A percentile compares a stretch with the other conserved stretches of the same genome.
Evolutionary conservation across 2,797 vertebrate species (phyloP).

Genomic region (Huso huso): DNA sequence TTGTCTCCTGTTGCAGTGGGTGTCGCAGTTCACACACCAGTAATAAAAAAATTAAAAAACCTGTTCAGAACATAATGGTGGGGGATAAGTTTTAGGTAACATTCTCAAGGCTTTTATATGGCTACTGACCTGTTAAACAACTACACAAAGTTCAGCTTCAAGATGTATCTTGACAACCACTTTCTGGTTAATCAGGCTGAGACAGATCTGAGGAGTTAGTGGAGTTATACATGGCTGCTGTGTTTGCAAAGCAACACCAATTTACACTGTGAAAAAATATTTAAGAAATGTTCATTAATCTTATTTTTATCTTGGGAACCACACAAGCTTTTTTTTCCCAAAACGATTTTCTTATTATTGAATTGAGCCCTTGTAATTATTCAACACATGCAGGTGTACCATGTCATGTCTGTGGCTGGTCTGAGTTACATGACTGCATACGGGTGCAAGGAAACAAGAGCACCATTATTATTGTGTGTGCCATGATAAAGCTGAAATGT

Average conservation of each 20-base stretch:
- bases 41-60: neutral
- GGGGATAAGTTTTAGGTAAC: no score
- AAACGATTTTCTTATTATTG: no score
- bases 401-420: constrained; percentile 25
- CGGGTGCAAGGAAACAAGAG: constrained; percentile 36
- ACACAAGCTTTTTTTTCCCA: no score
- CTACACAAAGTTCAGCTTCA: no score
- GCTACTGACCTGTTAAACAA: no score
- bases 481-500: constrained; percentile 28
- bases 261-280: neutral
- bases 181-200: neutral
- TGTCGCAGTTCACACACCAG: neutral
- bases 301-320: no score
- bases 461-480: constrained; percentile 24
- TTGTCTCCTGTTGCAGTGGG: constrained; percentile 23
- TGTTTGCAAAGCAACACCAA: neutral
- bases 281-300: no score
- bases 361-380: no score
- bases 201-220: neutral
- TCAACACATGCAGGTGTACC: constrained; percentile 7
- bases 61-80: neutral
- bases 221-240: neutral
- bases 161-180: no score
- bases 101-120: no score
- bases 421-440: constrained; percentile 33